Evolutionary conservation across 37 sponge, comb jelly and placozoan genomes (phyloP), one percentile per base, ranked within the genome.

Genomic region (Theonella swinhoei): DNA sequence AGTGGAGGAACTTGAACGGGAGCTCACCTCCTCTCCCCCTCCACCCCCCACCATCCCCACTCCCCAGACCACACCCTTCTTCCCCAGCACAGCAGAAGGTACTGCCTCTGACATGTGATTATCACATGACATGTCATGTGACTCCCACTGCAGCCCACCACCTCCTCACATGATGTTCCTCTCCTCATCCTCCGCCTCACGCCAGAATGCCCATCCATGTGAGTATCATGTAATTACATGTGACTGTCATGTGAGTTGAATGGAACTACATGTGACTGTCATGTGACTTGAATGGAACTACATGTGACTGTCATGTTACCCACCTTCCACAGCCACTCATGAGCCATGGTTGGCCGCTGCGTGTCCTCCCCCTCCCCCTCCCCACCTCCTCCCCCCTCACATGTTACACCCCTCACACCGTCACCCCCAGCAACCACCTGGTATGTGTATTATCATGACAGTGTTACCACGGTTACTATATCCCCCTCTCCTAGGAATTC

Each of bases 1-100:
- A 70, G 8, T 86, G 23, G 86, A 78, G 35, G 86, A 86, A 62
- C 74, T 86, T n/a, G 86, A 86, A 38, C 67, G 78, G 4, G 70
- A 76, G 25, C 36, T 39, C 37, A 74, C 73, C 0, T 47, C 63
- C 3, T 75, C 84, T 19, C 37, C 73, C 39, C 31, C 59, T 24
- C 73, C 68, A 3, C 74, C 75, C 1, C 40, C 42, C 4, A 9
- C 42, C 9, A 47, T 19, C 28, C 60, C 26, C 43, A 47, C 60
- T 39, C 76, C 54, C 3, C 26, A 20, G 29, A n/a, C 58, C 54
- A 26, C 60, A 35, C 73, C 31, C 24, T 9, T 23, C 32, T 23
- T 72, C 41, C 73, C 19, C 54, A 47, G 54, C 14, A 47, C 54
- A 47, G 54, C 54, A 47, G 54, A 47, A 47, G 54, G 54, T 47